Percentiles rank a stretch among this genome's conserved stretches.
phyloP scores from a whole-genome alignment of 2,113 vertebrate genomes.

The Psilopogon haemacephalus region DNA sequence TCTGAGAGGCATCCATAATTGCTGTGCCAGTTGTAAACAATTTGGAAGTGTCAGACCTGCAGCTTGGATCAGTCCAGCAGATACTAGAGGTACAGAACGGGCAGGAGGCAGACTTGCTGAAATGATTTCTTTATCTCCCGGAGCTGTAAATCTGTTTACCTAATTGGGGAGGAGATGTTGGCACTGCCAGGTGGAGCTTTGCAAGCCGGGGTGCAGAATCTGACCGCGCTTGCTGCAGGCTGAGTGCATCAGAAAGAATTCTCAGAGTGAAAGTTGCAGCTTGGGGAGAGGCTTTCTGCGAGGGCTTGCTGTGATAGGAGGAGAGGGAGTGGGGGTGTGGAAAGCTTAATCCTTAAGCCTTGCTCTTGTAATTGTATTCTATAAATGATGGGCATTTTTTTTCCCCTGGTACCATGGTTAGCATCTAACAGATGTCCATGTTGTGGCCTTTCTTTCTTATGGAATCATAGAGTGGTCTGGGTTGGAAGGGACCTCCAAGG shows the following conservation, averaged over 20 bases:
- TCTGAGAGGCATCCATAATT: constrained; percentile 30
- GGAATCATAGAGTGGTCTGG: no score
- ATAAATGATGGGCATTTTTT: not conserved
- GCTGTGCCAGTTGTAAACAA: not conserved
- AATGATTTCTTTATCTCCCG: not conserved
- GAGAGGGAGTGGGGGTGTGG: no score
- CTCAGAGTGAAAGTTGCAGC: no score
- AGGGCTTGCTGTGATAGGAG: no score
- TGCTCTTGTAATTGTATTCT: not conserved
- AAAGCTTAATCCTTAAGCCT: not conserved
- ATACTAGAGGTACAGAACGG: not conserved
- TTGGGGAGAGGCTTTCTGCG: no score
- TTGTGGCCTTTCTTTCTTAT: not conserved
- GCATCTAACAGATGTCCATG: not conserved
- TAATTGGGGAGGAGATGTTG: not conserved
- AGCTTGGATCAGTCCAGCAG: not conserved
- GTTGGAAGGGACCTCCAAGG: no score
- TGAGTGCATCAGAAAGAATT: not conserved
- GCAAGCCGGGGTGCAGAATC: not conserved
- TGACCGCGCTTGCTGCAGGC: not conserved
- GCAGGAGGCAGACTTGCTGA: not conserved
- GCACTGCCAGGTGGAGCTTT: not conserved
- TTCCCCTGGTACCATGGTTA: fast-evolving
- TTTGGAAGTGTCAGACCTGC: constrained; percentile 24
- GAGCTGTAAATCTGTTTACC: not conserved